Evolutionary conservation across 1,140 invertebrate species (phyloP), one percentile per base, ranked within the genome.

Genomic region (Cyclargus thomasi): DNA sequence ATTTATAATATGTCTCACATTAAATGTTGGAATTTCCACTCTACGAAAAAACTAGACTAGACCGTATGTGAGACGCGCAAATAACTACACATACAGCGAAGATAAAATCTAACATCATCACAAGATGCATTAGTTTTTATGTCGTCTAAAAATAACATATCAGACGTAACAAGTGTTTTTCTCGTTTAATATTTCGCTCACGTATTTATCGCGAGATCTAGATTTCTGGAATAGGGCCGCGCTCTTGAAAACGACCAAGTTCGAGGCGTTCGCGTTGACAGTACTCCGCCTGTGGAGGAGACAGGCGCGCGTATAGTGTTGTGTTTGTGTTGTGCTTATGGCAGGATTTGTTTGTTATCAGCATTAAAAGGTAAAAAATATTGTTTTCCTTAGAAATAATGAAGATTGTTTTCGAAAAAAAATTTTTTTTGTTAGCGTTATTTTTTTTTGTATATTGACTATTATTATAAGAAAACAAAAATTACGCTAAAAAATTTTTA

Each of bases 201-300:
- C 36, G 29, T 36, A 70, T 66, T 64, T 14, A 29, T 16, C 53
- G 22, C 22, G 47, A 29, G 47, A 55, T 53, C 10, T 66, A 63
- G 72, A 74, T 71, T 78, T 53, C 10, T 66, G 57, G 72, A 74
- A 74, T 78, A 78, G 64, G 64, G n/a, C 62, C 53, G 65, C 76
- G 76, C 66, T 73, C 76, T 78, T 78, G 76, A 78, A 78, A 74
- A 68, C n/a, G 64, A 64, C 71, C 74, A 78, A 78, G 76, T 78
- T 78, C 76, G 75, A 75, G 63, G 21, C 65, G 68, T 39, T 57
- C 63, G 47, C 17, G 63, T 65, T 70, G 70, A 67, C 69, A 76
- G 76, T 78, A 62, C 64, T 39, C 53, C 18, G 22, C 64, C 69
- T 53, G 66, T 65, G 71, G 70, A 63, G 66, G 64, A 17, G 39